Evolutionary conservation across 2,888 invertebrate species (phyloP), one percentile per base, ranked within the genome.

Genomic region (Steromphala cineraria): DNA sequence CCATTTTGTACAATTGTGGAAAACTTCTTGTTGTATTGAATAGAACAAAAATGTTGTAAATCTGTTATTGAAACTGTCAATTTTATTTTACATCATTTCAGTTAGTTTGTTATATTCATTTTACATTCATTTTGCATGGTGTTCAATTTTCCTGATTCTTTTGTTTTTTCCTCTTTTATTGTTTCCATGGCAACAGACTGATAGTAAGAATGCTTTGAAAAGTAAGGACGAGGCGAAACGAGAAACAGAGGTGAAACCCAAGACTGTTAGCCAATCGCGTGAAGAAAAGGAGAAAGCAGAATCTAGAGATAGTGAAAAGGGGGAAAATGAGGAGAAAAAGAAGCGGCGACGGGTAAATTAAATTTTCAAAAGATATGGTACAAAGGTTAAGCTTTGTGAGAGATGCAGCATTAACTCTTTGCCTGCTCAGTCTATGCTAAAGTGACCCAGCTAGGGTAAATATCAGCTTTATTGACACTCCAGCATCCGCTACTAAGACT

Each of bases 251-350:
- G 62, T 28, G 28, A 62, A 62, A 62, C 62, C 28, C 28, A 62
- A 62, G 28, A 28, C 13, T 4, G 62, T 28, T 62, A 71, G 36
- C 71, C 71, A 36, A 71, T 71, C 71, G 71, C 19, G 71, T 62
- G 15, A 62, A 56, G 67, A 53, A 62, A 53, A 8, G 56, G 52
- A 78, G 36, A 52, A 40, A 28, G 46, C 13, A 28, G 67, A 62
- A 67, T 46, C 36, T 46, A 17, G 78, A 67, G 53, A 78, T 13
- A 62, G 46, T 40, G 52, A 62, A 19, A 55, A 55, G 15, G 55
- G 77, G 55, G 56, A 36, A 53, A 55, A 55, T 77, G 56, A 56
- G 17, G 74, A 74, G 40, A 46, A 74, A 46, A 76, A 55, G 31
- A 31, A 19, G 36, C 15, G 56, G 24, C 36, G 36, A 53, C 24